Evolutionary conservation across 2,113 vertebrate genomes (phyloP).

Genomic region (Herpetotheres cachinnans): DNA sequence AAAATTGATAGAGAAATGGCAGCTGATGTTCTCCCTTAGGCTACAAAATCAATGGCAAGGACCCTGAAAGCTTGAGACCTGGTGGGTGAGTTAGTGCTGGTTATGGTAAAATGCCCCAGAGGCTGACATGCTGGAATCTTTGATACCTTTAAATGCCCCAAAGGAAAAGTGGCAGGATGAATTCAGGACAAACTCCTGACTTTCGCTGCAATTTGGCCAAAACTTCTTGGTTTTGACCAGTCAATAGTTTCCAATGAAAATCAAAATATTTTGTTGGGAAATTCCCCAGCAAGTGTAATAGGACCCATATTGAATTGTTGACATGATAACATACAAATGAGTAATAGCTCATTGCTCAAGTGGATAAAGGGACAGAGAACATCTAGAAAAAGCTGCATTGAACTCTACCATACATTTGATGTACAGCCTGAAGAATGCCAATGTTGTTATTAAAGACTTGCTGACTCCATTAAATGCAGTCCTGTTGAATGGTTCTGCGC

Average conservation of each 20-base stretch:
- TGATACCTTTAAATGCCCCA: background rate
- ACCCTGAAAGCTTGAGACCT: background rate
- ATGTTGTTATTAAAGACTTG: background rate
- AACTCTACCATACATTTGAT: background rate
- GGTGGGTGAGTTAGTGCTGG: background rate
- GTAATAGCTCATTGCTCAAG: background rate
- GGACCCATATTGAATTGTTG: background rate
- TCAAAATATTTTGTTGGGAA: background rate
- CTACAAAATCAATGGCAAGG: background rate
- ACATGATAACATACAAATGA: background rate
- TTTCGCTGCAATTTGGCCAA: background rate
- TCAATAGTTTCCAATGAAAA: background rate
- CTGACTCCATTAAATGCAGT: background rate
- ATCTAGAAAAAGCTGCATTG: background rate
- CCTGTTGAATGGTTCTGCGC: background rate
- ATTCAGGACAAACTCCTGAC: background rate
- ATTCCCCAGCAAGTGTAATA: background rate
- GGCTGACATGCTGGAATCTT: background rate
- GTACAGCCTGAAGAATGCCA: background rate
- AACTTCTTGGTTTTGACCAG: background rate
- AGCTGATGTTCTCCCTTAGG: background rate
- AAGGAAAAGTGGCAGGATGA: background rate
- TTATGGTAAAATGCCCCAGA: background rate
- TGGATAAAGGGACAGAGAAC: background rate
- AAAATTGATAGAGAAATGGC: background rate